Evolutionary conservation across 2,113 vertebrate genomes (phyloP).

Genomic region (cat (Felis catus)): DNA sequence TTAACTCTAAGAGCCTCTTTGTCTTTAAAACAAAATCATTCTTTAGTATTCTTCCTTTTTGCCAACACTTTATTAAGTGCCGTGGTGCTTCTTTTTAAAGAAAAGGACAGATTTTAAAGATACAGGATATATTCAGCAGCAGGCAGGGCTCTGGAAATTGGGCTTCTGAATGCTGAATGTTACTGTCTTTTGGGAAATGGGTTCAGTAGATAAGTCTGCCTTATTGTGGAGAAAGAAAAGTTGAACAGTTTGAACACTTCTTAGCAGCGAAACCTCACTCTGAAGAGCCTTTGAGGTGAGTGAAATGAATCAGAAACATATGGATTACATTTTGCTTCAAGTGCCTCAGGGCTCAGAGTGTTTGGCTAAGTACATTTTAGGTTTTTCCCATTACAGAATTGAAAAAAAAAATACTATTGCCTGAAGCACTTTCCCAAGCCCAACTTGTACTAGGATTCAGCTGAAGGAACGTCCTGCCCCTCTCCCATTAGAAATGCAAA

Average conservation of each 20-base stretch:
- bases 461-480: conserved; percentile 37
- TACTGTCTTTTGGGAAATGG: conserved; percentile 52
- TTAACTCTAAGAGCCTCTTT: background rate
- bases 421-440: conserved; percentile 77
- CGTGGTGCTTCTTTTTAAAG: background rate
- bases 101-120: conserved; percentile 11
- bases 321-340: conserved; percentile 74
- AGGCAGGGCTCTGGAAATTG: conserved; percentile 19
- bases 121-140: background rate
- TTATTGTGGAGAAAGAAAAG: conserved; percentile 62
- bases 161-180: conserved; percentile 30
- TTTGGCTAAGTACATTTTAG: conserved; percentile 77
- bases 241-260: conserved; percentile 62
- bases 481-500: conserved; percentile 73
- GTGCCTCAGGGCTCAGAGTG: conserved; percentile 74
- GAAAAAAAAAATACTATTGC: conserved; percentile 64
- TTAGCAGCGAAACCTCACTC: conserved; percentile 53
- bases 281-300: conserved; percentile 76
- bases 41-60: background rate
- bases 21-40: conserved; percentile 39
- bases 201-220: conserved; percentile 43
- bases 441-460: conserved; percentile 63
- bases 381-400: conserved; percentile 73
- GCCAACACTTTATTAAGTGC: conserved; percentile 9
- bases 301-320: conserved; percentile 75